phyloP scores from a whole-genome alignment of 53 echinoderm and acorn worm genomes.

The Paracentrotus lividus region DNA sequence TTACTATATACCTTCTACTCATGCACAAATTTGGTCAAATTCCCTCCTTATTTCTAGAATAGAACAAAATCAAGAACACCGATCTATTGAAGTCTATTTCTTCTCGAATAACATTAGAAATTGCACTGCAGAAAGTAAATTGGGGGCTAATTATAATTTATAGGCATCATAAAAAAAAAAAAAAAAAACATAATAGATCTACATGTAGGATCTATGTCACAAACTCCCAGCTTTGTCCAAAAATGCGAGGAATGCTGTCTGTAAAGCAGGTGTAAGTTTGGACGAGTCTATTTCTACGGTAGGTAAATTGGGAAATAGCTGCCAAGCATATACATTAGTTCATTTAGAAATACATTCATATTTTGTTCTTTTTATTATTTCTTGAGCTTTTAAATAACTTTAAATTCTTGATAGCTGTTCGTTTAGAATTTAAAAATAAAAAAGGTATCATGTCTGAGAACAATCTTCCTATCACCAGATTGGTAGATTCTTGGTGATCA shows the following conservation, averaged over 20 bases:
- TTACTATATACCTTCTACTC: too few relatives aligned
- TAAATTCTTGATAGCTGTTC: too few relatives aligned
- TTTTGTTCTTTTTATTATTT: too few relatives aligned
- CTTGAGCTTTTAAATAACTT: too few relatives aligned
- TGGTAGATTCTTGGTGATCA: neutral
- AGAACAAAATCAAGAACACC: neutral
- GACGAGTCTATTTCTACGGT: neutral
- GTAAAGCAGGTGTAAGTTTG: neutral
- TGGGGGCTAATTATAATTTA: too few relatives aligned
- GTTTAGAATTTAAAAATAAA: too few relatives aligned
- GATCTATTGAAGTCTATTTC: too few relatives aligned
- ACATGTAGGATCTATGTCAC: neutral
- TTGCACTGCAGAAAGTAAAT: too few relatives aligned
- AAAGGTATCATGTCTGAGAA: too few relatives aligned
- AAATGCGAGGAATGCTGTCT: neutral
- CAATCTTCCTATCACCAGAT: neutral
- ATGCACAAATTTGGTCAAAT: neutral
- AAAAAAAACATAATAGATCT: too few relatives aligned
- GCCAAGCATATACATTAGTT: neutral
- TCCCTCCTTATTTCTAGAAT: neutral
- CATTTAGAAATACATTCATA: neutral
- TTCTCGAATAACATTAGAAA: too few relatives aligned
- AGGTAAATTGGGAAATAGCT: neutral
- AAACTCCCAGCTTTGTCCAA: slow-evolving; percentile 6
- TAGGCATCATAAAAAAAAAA: too few relatives aligned